Evolutionary conservation across 2,888 invertebrate genomes (phyloP).

Genomic region (Chymomyza caudatula): DNA sequence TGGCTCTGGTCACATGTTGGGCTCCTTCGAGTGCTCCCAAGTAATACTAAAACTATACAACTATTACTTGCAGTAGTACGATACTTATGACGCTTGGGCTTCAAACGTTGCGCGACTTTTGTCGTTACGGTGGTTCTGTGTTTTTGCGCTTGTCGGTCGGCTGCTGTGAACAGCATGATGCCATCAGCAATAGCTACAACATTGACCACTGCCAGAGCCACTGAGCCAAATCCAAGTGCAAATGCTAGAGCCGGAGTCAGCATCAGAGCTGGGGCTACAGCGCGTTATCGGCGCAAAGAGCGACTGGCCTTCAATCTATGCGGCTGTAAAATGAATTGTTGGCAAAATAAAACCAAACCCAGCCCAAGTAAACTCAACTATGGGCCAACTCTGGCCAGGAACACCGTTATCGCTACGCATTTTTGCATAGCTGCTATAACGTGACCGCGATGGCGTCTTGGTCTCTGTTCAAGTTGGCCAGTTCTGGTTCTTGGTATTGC

Average conservation of each 20-base stretch:
- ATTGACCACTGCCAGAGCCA: constrained; percentile 42
- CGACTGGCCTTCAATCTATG: constrained; percentile 4
- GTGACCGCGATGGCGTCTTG: background rate
- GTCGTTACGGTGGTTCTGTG: constrained; percentile 23
- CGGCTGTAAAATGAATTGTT: constrained; percentile 27
- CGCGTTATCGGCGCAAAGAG: background rate
- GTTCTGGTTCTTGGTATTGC: background rate
- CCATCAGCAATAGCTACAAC: constrained; percentile 46
- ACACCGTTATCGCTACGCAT: constrained; percentile 38
- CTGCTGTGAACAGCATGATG: constrained; percentile 66
- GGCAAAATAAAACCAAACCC: constrained; percentile 10
- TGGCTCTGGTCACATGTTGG: background rate
- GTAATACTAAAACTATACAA: background rate
- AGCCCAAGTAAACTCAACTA: background rate
- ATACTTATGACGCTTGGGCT: background rate
- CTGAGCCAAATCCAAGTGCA: constrained; percentile 7
- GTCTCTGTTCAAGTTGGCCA: background rate
- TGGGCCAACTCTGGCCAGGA: background rate
- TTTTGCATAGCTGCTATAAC: constrained; percentile 34
- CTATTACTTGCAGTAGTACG: background rate
- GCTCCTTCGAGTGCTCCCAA: background rate
- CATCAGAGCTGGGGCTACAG: constrained; percentile 1
- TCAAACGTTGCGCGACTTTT: constrained; percentile 1
- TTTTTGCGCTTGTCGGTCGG: constrained; percentile 19
- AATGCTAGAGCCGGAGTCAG: background rate